Conservation (phyloP, 2,888 invertebrate species). For the Aspidiotus rigidus region DNA sequence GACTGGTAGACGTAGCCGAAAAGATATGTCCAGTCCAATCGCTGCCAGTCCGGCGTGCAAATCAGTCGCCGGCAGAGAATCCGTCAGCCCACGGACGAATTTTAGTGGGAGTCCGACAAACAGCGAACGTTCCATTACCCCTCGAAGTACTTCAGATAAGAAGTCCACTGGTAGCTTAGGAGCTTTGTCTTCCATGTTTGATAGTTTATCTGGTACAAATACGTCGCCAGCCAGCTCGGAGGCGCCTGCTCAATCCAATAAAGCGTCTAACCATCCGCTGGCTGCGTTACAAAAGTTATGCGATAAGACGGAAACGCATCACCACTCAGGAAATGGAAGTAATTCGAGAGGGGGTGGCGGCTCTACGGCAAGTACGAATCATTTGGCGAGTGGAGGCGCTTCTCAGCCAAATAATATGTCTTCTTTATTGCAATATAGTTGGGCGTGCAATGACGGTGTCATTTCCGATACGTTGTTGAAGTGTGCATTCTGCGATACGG, state of each 20-base stretch:
- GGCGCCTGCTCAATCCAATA: slow-evolving; percentile 45
- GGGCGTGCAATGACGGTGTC: slow-evolving; percentile 89
- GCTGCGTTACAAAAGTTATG: slow-evolving; percentile 91
- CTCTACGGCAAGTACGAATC: slow-evolving; percentile 36
- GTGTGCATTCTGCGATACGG: slow-evolving; percentile 89
- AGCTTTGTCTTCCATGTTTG: slow-evolving; percentile 82
- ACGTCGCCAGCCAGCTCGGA: slow-evolving; percentile 38
- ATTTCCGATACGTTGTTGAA: slow-evolving; percentile 85
- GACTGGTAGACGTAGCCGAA: neutral
- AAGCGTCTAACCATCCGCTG: slow-evolving; percentile 75
- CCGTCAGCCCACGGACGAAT: slow-evolving; percentile 50
- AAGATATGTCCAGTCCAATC: slow-evolving; percentile 25
- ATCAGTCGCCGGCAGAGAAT: slow-evolving; percentile 10
- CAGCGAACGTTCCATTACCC: slow-evolving; percentile 67
- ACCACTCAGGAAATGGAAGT: slow-evolving; percentile 44
- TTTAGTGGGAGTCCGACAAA: slow-evolving; percentile 53
- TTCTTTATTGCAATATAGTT: slow-evolving; percentile 80
- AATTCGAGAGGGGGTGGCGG: slow-evolving; percentile 39
- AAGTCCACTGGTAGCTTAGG: slow-evolving; percentile 61
- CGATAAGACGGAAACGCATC: slow-evolving; percentile 82
- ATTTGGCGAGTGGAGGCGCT: slow-evolving; percentile 38
- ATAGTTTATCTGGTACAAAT: slow-evolving; percentile 54
- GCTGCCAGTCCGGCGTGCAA: slow-evolving; percentile 36
- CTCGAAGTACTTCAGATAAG: slow-evolving; percentile 53
- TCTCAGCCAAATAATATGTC: slow-evolving; percentile 59